Conservation (phyloP, 2,113 vertebrate genomes). For the Sapajus apella region DNA sequence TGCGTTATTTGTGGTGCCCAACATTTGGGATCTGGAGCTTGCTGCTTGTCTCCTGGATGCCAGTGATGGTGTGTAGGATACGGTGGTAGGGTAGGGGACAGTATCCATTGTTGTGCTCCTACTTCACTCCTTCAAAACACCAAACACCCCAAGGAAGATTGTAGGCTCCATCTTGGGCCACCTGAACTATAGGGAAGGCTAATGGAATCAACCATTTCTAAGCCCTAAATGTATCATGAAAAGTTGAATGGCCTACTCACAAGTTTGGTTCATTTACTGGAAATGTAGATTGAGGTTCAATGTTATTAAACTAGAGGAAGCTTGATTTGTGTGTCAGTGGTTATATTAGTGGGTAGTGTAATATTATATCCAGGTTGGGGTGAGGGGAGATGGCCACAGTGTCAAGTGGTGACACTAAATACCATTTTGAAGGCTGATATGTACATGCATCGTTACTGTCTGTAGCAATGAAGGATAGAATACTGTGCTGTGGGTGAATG, state of each 20-base stretch:
- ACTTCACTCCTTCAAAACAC: neutral
- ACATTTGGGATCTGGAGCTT: neutral
- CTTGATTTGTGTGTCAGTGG: neutral
- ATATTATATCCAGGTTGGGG: neutral
- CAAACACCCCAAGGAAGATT: neutral
- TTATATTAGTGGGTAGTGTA: neutral
- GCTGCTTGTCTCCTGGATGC: neutral
- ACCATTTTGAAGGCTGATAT: neutral
- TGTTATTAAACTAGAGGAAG: neutral
- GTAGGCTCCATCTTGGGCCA: neutral
- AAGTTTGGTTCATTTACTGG: neutral
- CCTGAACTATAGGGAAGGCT: neutral
- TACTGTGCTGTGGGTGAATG: neutral
- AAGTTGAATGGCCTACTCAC: neutral
- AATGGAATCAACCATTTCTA: neutral
- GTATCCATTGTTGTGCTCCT: too few species aligned
- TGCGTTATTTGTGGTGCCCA: neutral
- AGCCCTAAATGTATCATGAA: neutral
- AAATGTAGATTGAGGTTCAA: neutral
- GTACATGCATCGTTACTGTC: too few species aligned
- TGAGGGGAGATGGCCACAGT: neutral
- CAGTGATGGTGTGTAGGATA: accelerated
- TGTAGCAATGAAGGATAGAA: neutral
- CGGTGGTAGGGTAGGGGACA: neutral
- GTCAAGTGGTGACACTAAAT: neutral